phyloP scores from a whole-genome alignment of 2,113 vertebrate genomes.

The Protobothrops flavoviridis region DNA sequence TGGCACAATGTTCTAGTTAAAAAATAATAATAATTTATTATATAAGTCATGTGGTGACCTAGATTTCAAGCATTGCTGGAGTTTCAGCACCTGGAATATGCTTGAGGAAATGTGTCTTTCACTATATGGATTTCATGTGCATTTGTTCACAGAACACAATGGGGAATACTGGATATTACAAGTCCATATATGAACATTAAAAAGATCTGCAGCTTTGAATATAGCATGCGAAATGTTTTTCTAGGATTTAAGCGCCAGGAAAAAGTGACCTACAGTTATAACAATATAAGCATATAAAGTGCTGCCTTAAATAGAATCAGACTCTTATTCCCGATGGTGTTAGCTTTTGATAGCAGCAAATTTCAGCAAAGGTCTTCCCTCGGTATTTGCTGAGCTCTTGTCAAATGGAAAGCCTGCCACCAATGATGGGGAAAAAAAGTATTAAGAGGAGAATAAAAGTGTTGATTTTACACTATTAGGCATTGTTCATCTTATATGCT shows the following conservation, averaged over 20 bases:
- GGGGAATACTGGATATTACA: not conserved
- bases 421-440: not conserved
- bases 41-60: constrained; percentile 18
- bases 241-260: not conserved
- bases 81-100: constrained; percentile 1
- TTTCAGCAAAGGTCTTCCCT: not conserved
- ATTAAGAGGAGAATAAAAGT: not conserved
- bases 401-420: not conserved
- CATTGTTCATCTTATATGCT: not conserved
- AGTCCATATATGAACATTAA: not conserved
- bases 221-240: not conserved
- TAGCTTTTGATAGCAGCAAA: not conserved
- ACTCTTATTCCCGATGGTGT: not conserved
- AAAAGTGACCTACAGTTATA: not conserved
- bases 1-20: constrained; percentile 13
- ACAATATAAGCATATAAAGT: not conserved
- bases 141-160: not conserved
- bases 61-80: constrained; percentile 12
- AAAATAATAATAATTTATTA: constrained; percentile 4
- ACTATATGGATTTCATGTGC: not conserved
- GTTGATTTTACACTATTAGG: not conserved
- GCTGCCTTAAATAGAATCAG: not conserved
- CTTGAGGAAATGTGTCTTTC: constrained; percentile 18
- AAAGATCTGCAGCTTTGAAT: not conserved
- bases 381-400: not conserved